These are phyloP conservation scores for Lingula anatina DNA, from an alignment of 2,888 invertebrate species.

Conservation along the genomic window DNA sequence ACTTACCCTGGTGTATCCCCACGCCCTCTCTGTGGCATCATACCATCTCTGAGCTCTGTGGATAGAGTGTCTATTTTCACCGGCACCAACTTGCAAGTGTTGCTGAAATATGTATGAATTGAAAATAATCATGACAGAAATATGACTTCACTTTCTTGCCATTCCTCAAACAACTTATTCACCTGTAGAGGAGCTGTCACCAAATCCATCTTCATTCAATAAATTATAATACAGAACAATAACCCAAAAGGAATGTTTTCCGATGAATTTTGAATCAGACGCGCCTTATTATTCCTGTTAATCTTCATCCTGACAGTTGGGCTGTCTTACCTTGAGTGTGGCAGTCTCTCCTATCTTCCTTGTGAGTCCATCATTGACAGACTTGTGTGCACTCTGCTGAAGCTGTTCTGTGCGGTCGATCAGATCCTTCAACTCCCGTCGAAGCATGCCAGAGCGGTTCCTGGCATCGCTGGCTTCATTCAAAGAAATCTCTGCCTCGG, in stretches of 20 bases:
- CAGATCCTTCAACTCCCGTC: slow-evolving; percentile 30
- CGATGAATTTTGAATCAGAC: too few relatives aligned
- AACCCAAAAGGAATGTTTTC: too few relatives aligned
- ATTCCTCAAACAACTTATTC: too few relatives aligned
- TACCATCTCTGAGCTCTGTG: slow-evolving; percentile 49
- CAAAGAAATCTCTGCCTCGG: slow-evolving; percentile 40
- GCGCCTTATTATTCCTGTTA: too few relatives aligned
- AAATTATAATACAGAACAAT: too few relatives aligned
- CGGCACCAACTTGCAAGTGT: slow-evolving; percentile 40
- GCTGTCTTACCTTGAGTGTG: slow-evolving; percentile 40
- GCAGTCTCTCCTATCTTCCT: slow-evolving; percentile 47
- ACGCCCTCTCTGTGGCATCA: slow-evolving; percentile 45
- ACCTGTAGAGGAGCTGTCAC: too few relatives aligned
- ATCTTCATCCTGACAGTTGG: neutral
- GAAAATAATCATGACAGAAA: too few relatives aligned
- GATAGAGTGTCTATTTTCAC: slow-evolving; percentile 46
- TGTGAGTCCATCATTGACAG: slow-evolving; percentile 47
- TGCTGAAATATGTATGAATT: too few relatives aligned
- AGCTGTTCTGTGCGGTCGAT: slow-evolving; percentile 37
- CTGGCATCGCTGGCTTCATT: slow-evolving; percentile 40
- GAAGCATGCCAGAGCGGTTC: slow-evolving; percentile 28
- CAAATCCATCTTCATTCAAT: too few relatives aligned
- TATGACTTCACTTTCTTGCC: too few relatives aligned
- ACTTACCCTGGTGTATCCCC: slow-evolving; percentile 43
- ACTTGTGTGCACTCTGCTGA: slow-evolving; percentile 43